Conservation (phyloP, 1,140 invertebrate species). For the Drosophila bifasciata region DNA sequence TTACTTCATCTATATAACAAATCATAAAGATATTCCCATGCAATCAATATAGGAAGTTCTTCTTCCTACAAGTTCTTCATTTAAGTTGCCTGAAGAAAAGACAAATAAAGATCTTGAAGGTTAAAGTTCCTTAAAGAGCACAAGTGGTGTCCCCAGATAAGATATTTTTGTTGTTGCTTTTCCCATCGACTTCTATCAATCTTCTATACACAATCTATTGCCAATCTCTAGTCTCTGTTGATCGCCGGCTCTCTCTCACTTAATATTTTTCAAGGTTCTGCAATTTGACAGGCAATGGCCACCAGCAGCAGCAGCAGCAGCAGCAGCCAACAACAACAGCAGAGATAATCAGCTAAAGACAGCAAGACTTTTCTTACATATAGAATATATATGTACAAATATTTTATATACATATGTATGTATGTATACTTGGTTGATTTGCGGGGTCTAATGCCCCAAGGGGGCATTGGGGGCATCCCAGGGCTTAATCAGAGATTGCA, state of each 20-base stretch:
- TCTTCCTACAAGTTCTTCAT: no score
- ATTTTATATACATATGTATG: not conserved
- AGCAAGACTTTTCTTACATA: conserved; percentile 10
- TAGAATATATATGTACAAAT: conserved; percentile 7
- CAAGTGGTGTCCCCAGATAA: no score
- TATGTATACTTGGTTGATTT: conserved; percentile 51
- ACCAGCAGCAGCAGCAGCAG: conserved; percentile 21
- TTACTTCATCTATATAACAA: no score
- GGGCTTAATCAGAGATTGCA: conserved; percentile 60
- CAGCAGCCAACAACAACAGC: conserved; percentile 16
- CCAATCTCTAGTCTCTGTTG: not conserved
- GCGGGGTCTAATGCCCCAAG: conserved; percentile 51
- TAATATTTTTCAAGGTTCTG: conserved; percentile 52
- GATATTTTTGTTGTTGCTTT: no score
- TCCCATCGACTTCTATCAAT: no score
- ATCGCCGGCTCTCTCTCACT: conserved; percentile 12
- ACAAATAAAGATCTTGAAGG: no score
- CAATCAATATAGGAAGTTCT: no score
- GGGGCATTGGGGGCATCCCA: conserved; percentile 27
- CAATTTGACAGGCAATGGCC: conserved; percentile 53
- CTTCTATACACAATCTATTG: conserved; percentile 12
- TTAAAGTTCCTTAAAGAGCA: no score
- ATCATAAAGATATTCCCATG: no score
- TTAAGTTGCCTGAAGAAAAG: no score
- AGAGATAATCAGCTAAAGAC: conserved; percentile 48